Base-by-base conservation (phyloP, 2,113 vertebrate species). In the Tamias sibiricus region DNA sequence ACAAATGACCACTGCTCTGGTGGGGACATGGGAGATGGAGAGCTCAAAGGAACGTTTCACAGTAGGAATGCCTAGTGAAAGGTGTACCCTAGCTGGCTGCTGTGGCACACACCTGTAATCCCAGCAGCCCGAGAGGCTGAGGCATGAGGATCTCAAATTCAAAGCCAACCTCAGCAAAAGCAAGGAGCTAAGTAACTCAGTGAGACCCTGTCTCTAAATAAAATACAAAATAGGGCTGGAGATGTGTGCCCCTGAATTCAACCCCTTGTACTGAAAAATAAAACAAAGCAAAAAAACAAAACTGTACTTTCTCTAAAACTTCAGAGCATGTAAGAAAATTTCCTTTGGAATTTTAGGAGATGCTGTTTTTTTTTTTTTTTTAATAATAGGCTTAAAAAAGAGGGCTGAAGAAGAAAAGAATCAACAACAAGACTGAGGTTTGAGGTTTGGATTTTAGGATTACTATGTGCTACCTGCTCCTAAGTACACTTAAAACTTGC, bases 1-100 rank as follows among this genome's bases (percentile, higher is more conserved):
- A 11, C 0, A 4, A 59, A 57, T 2, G 4, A 22, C 26, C 1
- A 2, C 69, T 6, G 0, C 54, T 62, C 19, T 42, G 4, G 28
- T 13, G n/a, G 35, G 37, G 22, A 26, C 0, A 0, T 8, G n/a
- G 35, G 64, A 68, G 49, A 68, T 10, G 12, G 47, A 62, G 66
- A 84, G 7, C 79, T 68, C 47, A 0, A 9, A 40, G 42, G 40
- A 2, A 57, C 62, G 22, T 14, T 62, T 49, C 42, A 79, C 19
- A 28, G 2, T 22, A 54, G 44, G 11, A 30, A 42, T 37, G 28
- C 14, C 54, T 71, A 11, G 26, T 6, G 4, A 14, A 30, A 92
- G 68, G 13, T 2, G 0, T 10, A 6, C 40, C 79, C 8, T 64
- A 52, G 49, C 49, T 16, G 3, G 49, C 2, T 13, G 4, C 14